phyloP scores from a whole-genome alignment of 2,113 vertebrate species.

The Amazona vittata region DNA sequence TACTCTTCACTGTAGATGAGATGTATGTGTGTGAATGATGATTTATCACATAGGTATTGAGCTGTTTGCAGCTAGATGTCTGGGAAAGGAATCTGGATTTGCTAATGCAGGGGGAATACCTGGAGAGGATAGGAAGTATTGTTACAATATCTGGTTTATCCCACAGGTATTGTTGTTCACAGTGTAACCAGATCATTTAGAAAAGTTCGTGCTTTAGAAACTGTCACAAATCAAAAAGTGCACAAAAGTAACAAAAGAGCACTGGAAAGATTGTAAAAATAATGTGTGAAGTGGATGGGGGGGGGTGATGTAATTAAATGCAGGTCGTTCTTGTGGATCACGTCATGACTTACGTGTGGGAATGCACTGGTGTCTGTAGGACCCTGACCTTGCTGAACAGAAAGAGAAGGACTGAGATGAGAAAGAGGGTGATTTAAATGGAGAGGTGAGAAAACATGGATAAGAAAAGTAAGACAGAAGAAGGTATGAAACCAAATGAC shows the following conservation, averaged over 20 bases:
- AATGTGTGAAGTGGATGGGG: background rate
- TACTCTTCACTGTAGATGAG: background rate
- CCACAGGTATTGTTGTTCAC: background rate
- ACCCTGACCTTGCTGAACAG: background rate
- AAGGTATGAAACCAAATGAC: background rate
- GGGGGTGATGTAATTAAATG: background rate
- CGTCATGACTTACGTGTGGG: background rate
- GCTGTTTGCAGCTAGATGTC: background rate
- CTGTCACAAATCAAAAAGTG: background rate
- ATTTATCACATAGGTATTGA: background rate
- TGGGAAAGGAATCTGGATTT: background rate
- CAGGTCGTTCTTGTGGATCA: background rate
- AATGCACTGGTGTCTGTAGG: background rate
- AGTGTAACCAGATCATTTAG: background rate
- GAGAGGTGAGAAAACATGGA: background rate
- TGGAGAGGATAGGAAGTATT: background rate
- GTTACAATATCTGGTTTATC: background rate
- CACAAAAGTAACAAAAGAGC: background rate
- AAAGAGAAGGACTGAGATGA: background rate
- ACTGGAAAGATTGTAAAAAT: background rate
- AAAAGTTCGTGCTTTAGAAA: background rate
- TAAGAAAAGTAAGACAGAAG: background rate
- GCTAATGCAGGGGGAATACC: background rate
- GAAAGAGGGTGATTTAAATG: background rate
- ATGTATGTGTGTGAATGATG: background rate